phyloP scores from a whole-genome alignment of 2,888 invertebrate species.

The Brenthis hecate region DNA sequence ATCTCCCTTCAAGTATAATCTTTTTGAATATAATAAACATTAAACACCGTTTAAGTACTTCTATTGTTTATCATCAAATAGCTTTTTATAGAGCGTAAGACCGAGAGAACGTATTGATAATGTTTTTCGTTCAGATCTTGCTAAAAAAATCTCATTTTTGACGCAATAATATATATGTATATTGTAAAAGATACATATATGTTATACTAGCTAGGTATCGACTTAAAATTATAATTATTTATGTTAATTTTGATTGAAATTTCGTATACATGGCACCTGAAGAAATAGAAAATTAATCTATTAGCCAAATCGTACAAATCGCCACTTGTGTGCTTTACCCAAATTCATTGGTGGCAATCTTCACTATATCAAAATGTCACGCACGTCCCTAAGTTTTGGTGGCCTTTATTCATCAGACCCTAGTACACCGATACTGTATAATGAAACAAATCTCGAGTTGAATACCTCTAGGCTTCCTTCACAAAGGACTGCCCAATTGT shows the following conservation, averaged over 20 bases:
- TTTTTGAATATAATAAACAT: background rate
- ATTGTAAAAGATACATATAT: too few species aligned
- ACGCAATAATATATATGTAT: too few species aligned
- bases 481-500: slow-evolving; percentile 72
- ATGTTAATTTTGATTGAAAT: background rate
- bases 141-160: background rate
- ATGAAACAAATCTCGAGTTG: slow-evolving; percentile 58
- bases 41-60: background rate
- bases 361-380: slow-evolving; percentile 44
- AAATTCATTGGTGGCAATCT: slow-evolving; percentile 36
- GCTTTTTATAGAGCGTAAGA: background rate
- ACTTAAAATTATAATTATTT: too few species aligned
- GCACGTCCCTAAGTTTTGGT: slow-evolving; percentile 41
- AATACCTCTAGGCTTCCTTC: slow-evolving; percentile 50
- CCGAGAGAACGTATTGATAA: background rate
- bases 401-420: slow-evolving; percentile 43
- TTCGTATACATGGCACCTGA: background rate
- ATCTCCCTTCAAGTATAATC: too few species aligned
- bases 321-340: slow-evolving; percentile 27
- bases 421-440: slow-evolving; percentile 44
- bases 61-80: slow-evolving; percentile 17
- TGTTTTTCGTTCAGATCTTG: slow-evolving; percentile 2
- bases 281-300: slow-evolving; percentile 4
- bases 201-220: too few species aligned
- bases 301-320: background rate